Base-by-base conservation (phyloP, 2,797 vertebrate genomes). In the Oophaga sylvatica region DNA sequence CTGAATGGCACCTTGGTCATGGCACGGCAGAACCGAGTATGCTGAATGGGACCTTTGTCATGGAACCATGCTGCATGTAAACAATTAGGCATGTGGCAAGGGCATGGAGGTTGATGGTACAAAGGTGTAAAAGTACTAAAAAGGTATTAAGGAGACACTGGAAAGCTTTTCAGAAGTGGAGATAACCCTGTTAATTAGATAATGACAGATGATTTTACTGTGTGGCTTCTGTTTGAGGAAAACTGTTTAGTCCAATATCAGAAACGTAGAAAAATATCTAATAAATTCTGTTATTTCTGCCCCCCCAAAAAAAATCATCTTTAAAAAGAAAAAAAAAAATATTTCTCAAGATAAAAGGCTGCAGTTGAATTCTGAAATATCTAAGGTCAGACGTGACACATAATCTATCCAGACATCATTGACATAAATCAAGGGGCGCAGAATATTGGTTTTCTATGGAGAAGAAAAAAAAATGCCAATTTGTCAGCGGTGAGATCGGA, bases 371-470 rank as follows among this genome's bases (percentile, higher is more conserved):
- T 53, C 56, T 22, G 81, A 62, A 85, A 88, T 88, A 85, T 80
- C 93, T 92, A 92, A 93, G 92, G 92, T 93, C 92, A 93, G 89
- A 89, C 90, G 85, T 91, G 90, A 89, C 90, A 91, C 91, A 93
- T 93, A 91, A 89, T 91, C 90, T 78, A 92, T 93, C 90, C 70
- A 76, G 80, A 90, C 90, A 92, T 90, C 92, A 93, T 93, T 87
- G 94, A 94, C 91, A 89, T 89, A 90, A 84, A 85, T 89, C 94
- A 93, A 84, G 91, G 94, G 93, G 91, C 87, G 53, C 78, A 71
- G 91, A 86, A 90, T 90, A 94, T 94, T 94, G 94, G 94, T 95
- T 92, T 57, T 5, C 87, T 81, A 85, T 90, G 91, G 92, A 35
- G 56, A 20, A 81, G 15, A 31, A 90, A 88, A 80, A 87, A 89